Percentiles rank a stretch among this genome's conserved stretches.
Evolutionary conservation across 2,797 vertebrate species (phyloP).

Genomic region (Brachymystax lenok): DNA sequence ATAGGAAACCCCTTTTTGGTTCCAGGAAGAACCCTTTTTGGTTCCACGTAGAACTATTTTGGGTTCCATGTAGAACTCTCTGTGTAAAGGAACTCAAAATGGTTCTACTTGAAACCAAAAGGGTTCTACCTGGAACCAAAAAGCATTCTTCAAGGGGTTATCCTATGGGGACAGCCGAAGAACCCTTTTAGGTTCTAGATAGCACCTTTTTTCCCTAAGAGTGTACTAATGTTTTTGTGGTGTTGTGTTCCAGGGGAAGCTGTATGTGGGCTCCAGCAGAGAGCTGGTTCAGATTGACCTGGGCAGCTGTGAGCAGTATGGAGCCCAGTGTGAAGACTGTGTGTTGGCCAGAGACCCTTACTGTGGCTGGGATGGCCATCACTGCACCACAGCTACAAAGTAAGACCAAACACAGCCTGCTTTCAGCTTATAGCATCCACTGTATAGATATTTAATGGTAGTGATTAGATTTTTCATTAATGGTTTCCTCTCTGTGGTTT

Average conservation of each 20-base stretch:
- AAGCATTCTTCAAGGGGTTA: no score
- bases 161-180: no score
- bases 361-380: slow-evolving; percentile 59
- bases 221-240: neutral
- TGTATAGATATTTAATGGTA: neutral
- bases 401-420: slow-evolving; percentile 30
- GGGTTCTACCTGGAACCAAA: no score
- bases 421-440: neutral
- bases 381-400: slow-evolving; percentile 34
- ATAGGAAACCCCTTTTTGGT: no score
- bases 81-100: no score
- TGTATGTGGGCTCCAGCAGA: slow-evolving; percentile 59
- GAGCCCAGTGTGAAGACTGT: slow-evolving; percentile 57
- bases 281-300: slow-evolving; percentile 70
- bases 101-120: no score
- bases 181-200: no score
- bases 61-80: no score
- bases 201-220: no score
- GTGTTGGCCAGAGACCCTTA: slow-evolving; percentile 72
- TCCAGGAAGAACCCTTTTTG: no score
- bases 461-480: neutral
- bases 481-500: neutral
- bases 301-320: slow-evolving; percentile 60
- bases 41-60: no score
- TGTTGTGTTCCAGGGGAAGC: slow-evolving; percentile 55